Evolutionary conservation across 2,797 vertebrate genomes (phyloP).

Genomic region (Falco cherrug): DNA sequence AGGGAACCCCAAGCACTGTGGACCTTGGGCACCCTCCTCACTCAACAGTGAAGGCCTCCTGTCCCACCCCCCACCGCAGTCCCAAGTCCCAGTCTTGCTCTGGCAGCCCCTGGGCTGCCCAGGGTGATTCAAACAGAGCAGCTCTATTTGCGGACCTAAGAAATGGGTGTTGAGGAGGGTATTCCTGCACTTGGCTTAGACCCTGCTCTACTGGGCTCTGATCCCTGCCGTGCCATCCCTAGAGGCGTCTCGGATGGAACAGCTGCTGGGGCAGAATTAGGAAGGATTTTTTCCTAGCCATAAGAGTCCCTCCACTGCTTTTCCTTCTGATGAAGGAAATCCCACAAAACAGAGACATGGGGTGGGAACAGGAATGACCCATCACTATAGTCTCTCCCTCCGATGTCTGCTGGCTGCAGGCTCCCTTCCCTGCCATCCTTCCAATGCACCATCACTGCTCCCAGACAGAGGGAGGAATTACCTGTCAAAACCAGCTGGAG

Average conservation of each 20-base stretch:
- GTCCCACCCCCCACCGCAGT: background rate
- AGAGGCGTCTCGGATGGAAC: conserved; percentile 51
- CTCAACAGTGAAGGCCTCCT: background rate
- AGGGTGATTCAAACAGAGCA: background rate
- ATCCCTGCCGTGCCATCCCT: conserved; percentile 40
- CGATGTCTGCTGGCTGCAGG: background rate
- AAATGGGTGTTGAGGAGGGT: background rate
- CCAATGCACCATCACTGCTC: background rate
- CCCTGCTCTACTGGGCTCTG: conserved; percentile 23
- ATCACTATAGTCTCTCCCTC: background rate
- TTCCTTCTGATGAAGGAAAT: background rate
- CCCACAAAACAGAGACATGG: background rate
- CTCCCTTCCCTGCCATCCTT: background rate
- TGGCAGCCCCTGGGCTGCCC: background rate
- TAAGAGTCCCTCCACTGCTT: background rate
- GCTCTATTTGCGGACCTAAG: background rate
- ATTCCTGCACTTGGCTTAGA: background rate
- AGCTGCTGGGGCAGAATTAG: conserved; percentile 62
- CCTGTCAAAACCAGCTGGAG: conserved; percentile 59
- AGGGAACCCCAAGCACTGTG: background rate
- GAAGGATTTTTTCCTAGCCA: conserved; percentile 54
- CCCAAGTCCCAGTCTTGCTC: background rate
- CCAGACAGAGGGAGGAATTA: conserved; percentile 17
- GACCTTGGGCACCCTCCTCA: background rate
- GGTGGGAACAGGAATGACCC: background rate